phyloP scores from a whole-genome alignment of 2,888 invertebrate species.

The Rhamphomyia laevipes region DNA sequence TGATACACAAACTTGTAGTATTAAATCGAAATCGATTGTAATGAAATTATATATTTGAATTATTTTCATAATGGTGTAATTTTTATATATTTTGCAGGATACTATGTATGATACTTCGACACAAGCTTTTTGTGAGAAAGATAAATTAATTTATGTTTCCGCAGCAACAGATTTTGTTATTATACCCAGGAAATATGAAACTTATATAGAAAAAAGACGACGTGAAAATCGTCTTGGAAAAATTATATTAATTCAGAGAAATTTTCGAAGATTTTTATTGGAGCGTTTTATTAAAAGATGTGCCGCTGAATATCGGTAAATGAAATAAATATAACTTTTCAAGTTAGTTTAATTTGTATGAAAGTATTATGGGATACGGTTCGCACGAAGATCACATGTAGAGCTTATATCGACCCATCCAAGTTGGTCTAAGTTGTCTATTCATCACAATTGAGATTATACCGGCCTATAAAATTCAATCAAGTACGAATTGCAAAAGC shows the following conservation, averaged over 20 bases:
- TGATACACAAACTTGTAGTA: constrained; percentile 52
- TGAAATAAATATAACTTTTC: not conserved
- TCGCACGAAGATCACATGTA: too few relatives aligned
- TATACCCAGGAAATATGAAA: constrained; percentile 50
- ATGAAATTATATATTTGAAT: constrained; percentile 18
- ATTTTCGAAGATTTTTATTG: constrained; percentile 33
- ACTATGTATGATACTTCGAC: constrained; percentile 31
- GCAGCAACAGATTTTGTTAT: constrained; percentile 50
- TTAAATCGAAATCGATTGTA: constrained; percentile 35
- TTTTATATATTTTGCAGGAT: constrained; percentile 20
- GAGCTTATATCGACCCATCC: too few relatives aligned
- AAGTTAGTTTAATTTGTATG: too few relatives aligned
- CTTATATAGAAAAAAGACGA: constrained; percentile 47
- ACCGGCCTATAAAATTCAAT: too few relatives aligned
- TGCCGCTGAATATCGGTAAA: constrained; percentile 40
- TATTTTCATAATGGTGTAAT: not conserved
- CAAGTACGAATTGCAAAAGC: too few relatives aligned
- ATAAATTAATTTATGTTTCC: constrained; percentile 40
- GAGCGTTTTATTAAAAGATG: constrained; percentile 40
- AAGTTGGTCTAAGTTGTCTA: too few relatives aligned
- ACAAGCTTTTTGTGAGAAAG: constrained; percentile 31
- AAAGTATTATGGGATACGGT: too few relatives aligned
- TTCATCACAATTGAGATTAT: too few relatives aligned
- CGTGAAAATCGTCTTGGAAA: constrained; percentile 46
- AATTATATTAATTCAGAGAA: constrained; percentile 52